Evolutionary conservation across 2,113 vertebrate species (phyloP).

Genomic region (Triplophysa rosa): DNA sequence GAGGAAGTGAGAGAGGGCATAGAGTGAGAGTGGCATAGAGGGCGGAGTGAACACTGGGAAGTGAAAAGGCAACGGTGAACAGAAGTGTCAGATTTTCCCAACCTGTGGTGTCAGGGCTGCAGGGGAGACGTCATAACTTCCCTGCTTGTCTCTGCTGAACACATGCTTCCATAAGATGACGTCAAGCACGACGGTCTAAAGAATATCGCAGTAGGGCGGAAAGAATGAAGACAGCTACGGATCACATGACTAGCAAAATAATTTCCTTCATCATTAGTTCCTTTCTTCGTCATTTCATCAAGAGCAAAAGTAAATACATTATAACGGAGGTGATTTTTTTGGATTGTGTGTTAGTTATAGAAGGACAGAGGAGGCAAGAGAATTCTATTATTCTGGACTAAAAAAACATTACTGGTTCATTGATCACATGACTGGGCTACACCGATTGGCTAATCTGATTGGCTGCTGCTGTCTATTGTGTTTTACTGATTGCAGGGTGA

Average conservation of each 20-base stretch:
- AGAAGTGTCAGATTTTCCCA: slow-evolving; percentile 77
- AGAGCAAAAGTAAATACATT: slow-evolving; percentile 39
- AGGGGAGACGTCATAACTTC: slow-evolving; percentile 82
- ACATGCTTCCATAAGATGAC: slow-evolving; percentile 97
- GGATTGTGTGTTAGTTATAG: slow-evolving; percentile 52
- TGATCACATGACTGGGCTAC: neutral
- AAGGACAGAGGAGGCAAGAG: slow-evolving; percentile 11
- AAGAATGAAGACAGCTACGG: slow-evolving; percentile 82
- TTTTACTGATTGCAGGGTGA: slow-evolving; percentile 26
- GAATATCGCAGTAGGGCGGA: slow-evolving; percentile 81
- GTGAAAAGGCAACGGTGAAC: slow-evolving; percentile 54
- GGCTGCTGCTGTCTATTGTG: neutral
- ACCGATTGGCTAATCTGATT: slow-evolving; percentile 27
- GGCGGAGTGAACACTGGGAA: slow-evolving; percentile 38
- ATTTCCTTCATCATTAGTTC: slow-evolving; percentile 46
- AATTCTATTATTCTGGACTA: slow-evolving; percentile 38
- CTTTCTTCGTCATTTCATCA: slow-evolving; percentile 49
- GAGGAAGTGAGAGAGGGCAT: slow-evolving; percentile 52
- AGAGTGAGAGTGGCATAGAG: slow-evolving; percentile 43
- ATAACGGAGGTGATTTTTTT: slow-evolving; percentile 37
- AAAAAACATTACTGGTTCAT: neutral
- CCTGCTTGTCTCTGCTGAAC: slow-evolving; percentile 96
- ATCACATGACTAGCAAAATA: slow-evolving; percentile 59
- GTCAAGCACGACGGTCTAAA: slow-evolving; percentile 98
- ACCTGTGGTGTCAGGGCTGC: slow-evolving; percentile 90